Evolutionary conservation across 2,888 invertebrate species (phyloP), one percentile per base, ranked within the genome.

Genomic region (Harmothoe impar): DNA sequence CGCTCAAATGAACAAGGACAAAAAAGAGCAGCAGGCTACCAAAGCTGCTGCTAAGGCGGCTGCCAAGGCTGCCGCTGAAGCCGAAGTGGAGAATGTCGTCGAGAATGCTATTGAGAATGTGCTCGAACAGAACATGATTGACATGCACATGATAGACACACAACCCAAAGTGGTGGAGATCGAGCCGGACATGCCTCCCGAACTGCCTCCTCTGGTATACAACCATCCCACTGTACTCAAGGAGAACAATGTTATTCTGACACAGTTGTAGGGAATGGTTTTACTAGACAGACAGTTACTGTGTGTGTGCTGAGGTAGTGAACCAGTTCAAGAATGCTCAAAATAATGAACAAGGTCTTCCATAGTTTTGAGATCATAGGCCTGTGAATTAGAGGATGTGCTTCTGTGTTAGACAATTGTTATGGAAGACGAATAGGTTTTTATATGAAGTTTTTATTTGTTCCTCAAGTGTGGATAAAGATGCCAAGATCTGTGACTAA

Each of bases 211-310:
- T 0, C 7, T 81, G 5, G 5, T 35, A 3, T 20, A 77, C 29
- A 77, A 17, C 33, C 33, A 81, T 81, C 81, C 81, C 33, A 81
- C 33, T n/a, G 31, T 77, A 31, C 81, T 33, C 10, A 81, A 33
- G 20, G 81, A 81, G 81, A 81, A 81, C 20, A n/a, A 81, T 43
- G 43, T 81, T 10, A 33, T 81, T 0, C 43, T 81, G 33, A 25
- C 81, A 17, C 81, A 81, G 81, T 25, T 81, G 35, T 81, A 81
- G 81, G n/a, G 3, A 29, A 43, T 7, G 3, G 10, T 43, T 43
- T 43, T 43, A 10, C 10, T 43, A 43, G 43, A 43, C 3, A 43
- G 10, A 43, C 43, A 43, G 43, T 43, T 43, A 43, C 43, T 43
- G 10, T 43, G 43, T 7, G 43, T 43, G 43, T 20, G 62, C 1